phyloP scores from a whole-genome alignment of 2,888 invertebrate genomes.

The Erpobdella octoculata region DNA sequence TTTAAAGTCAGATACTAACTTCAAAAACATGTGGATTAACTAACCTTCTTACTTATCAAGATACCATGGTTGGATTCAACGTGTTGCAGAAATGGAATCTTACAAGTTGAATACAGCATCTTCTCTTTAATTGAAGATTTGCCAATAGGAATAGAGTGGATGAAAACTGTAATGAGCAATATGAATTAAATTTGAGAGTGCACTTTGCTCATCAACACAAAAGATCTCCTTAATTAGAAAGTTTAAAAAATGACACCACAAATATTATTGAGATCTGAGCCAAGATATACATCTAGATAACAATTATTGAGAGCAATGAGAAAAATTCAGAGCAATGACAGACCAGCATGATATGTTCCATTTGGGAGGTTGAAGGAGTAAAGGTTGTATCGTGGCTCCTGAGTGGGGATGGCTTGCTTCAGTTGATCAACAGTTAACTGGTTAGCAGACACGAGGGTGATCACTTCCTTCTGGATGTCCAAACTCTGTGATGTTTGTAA shows the following conservation, averaged over 20 bases:
- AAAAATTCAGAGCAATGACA: background rate
- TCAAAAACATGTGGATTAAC: background rate
- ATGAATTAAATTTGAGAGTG: background rate
- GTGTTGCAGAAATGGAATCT: background rate
- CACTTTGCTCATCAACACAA: background rate
- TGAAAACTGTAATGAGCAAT: conserved; percentile 5
- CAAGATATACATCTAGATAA: too few relatives aligned
- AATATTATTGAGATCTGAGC: too few relatives aligned
- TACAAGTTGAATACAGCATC: conserved; percentile 15
- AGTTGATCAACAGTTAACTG: background rate
- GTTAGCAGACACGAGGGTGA: background rate
- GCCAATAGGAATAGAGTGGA: conserved; percentile 4
- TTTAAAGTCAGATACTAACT: too few relatives aligned
- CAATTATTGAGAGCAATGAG: too few relatives aligned
- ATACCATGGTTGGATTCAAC: background rate
- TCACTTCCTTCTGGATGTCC: conserved; percentile 15
- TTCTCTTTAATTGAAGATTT: conserved; percentile 16
- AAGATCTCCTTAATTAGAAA: background rate
- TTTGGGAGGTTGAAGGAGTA: background rate
- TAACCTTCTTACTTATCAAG: background rate
- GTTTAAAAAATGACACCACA: background rate
- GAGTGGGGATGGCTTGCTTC: background rate
- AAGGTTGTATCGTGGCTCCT: conserved; percentile 8
- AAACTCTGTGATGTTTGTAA: background rate
- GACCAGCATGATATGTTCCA: background rate